These are phyloP conservation scores for Fragum sueziense DNA, from an alignment of 2,888 invertebrate genomes.

Conservation along the genomic window DNA sequence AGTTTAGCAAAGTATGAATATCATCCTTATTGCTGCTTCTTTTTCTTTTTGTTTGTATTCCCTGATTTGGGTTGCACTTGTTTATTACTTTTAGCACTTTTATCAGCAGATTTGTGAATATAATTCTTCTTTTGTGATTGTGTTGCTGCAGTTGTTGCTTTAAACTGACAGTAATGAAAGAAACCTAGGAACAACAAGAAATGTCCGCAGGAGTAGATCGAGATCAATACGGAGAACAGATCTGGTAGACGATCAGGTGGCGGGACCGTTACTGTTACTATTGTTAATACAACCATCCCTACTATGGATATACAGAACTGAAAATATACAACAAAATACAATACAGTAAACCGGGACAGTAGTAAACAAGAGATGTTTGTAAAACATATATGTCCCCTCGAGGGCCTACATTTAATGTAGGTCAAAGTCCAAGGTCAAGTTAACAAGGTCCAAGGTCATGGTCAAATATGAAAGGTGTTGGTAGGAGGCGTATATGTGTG, in stretches of 20 bases:
- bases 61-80: conserved; percentile 6
- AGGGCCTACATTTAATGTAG: no score
- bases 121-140: neutral
- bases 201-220: conserved; percentile 91
- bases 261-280: conserved; percentile 85
- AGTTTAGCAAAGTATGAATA: no score
- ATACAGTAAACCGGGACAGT: no score
- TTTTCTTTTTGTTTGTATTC: conserved; percentile 38
- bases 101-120: neutral
- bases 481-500: no score
- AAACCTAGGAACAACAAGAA: conserved; percentile 85
- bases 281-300: conserved; percentile 86
- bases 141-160: neutral
- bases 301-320: conserved; percentile 85
- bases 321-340: conserved; percentile 58
- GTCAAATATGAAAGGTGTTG: no score
- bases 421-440: no score
- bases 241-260: conserved; percentile 91
- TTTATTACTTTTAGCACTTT: conserved; percentile 10
- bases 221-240: conserved; percentile 90
- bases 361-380: no score
- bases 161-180: conserved; percentile 77
- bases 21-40: neutral
- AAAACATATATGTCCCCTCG: no score
- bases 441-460: no score